Conservation (phyloP, 2,888 invertebrate species). For the Phengaris arion region DNA sequence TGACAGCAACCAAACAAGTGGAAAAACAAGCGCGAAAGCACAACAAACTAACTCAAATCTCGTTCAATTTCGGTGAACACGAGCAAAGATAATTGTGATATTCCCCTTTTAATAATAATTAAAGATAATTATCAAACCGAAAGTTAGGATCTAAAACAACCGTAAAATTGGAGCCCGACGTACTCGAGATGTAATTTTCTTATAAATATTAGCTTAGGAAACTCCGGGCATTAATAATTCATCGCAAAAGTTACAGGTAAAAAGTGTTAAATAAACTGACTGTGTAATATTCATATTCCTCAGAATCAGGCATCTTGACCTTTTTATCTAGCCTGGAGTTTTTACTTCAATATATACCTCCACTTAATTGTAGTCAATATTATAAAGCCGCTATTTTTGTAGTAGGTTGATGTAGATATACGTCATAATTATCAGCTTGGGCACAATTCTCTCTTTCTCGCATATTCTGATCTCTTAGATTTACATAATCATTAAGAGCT, state of each 20-base stretch:
- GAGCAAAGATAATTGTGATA: not conserved
- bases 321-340: not conserved
- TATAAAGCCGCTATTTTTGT: no score
- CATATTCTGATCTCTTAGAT: not conserved
- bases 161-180: not conserved
- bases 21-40: not conserved
- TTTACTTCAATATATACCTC: not conserved
- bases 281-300: not conserved
- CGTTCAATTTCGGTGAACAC: no score
- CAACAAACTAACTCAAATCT: not conserved
- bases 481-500: no score
- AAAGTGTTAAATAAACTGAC: not conserved
- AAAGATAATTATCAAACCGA: not conserved
- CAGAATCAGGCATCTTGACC: not conserved
- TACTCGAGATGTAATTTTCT: conserved; percentile 11
- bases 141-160: conserved; percentile 10
- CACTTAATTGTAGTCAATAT: not conserved
- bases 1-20: no score
- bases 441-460: no score
- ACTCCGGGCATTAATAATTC: conserved; percentile 25
- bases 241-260: conserved; percentile 4
- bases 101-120: not conserved
- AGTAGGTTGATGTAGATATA: no score
- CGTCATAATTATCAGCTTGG: no score
- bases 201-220: conserved; percentile 25